Evolutionary conservation across 2,797 vertebrate species (phyloP).

Genomic region (Bradypus variegatus): DNA sequence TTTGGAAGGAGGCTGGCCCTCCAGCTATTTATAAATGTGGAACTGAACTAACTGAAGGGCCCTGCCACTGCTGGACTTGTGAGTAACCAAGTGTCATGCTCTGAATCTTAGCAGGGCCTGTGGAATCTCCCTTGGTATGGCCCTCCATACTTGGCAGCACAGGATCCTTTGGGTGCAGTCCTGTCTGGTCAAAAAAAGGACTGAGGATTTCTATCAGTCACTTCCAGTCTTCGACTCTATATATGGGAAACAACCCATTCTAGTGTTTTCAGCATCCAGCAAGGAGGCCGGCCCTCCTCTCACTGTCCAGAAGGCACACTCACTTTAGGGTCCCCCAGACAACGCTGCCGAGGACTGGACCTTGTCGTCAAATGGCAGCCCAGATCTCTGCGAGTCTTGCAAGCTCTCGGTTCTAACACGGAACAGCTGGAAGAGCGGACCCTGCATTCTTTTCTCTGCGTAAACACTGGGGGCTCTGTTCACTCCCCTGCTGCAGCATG

Average conservation of each 20-base stretch:
- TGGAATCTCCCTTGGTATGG: slow-evolving; percentile 48
- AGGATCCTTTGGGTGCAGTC: slow-evolving; percentile 17
- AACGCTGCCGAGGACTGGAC: slow-evolving; percentile 54
- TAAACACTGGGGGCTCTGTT: slow-evolving; percentile 75
- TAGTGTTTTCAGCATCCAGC: slow-evolving; percentile 41
- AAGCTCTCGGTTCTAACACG: slow-evolving; percentile 69
- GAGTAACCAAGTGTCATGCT: neutral
- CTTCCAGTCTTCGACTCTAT: slow-evolving; percentile 62
- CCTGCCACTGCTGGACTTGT: slow-evolving; percentile 24
- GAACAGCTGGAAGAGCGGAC: slow-evolving; percentile 76
- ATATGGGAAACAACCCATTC: slow-evolving; percentile 74
- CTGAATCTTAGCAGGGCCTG: neutral
- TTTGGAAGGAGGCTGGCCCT: slow-evolving; percentile 54
- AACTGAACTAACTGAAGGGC: slow-evolving; percentile 32
- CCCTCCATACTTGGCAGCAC: slow-evolving; percentile 43
- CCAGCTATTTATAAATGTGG: slow-evolving; percentile 67
- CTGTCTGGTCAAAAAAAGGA: slow-evolving; percentile 33
- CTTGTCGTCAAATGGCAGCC: slow-evolving; percentile 71
- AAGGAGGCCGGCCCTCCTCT: slow-evolving; percentile 26
- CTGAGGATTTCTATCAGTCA: slow-evolving; percentile 43
- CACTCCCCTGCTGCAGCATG: slow-evolving; percentile 55
- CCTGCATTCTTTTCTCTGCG: slow-evolving; percentile 69
- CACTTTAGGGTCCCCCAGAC: slow-evolving; percentile 37
- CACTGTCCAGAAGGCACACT: slow-evolving; percentile 50
- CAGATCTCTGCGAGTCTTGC: slow-evolving; percentile 70